Conservation (phyloP, 2,113 vertebrate species). For the Oryzias celebensis region DNA sequence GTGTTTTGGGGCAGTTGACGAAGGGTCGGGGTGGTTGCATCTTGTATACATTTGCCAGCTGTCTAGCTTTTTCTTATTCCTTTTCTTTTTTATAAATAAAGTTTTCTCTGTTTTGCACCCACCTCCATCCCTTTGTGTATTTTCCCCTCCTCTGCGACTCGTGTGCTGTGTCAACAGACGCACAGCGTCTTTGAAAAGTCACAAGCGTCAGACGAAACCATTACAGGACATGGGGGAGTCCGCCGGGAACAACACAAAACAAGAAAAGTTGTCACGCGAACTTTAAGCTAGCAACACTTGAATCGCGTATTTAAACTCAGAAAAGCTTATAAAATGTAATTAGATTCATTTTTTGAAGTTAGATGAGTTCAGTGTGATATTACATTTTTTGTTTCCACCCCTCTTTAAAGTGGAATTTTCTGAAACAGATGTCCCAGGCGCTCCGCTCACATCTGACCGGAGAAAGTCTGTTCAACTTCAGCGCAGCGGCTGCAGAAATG, state of each 20-base stretch:
- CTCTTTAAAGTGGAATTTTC: slow-evolving; percentile 31
- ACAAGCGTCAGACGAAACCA: slow-evolving; percentile 51
- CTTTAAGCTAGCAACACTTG: background rate
- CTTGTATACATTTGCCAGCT: slow-evolving; percentile 63
- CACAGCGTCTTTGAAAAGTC: slow-evolving; percentile 50
- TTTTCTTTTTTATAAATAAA: slow-evolving; percentile 17
- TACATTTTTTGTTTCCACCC: fast-evolving
- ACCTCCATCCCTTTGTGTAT: slow-evolving; percentile 24
- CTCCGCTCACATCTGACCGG: slow-evolving; percentile 28
- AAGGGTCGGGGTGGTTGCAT: slow-evolving; percentile 4
- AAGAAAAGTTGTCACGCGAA: background rate
- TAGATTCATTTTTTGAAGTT: fast-evolving
- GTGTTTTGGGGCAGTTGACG: no score
- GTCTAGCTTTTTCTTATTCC: slow-evolving; percentile 66
- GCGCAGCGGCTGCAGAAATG: slow-evolving; percentile 7
- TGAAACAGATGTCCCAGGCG: slow-evolving; percentile 58
- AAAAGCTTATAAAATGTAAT: fast-evolving
- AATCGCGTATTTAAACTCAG: fast-evolving
- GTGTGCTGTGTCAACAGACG: slow-evolving; percentile 59
- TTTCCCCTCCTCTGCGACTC: slow-evolving; percentile 29
- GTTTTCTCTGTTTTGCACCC: slow-evolving; percentile 3
- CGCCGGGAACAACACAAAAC: background rate
- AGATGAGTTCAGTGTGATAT: background rate
- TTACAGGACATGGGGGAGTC: background rate
- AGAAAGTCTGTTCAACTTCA: slow-evolving; percentile 43